These are phyloP conservation scores for Cabera pusaria DNA, from an alignment of 2,888 invertebrate species.

Conservation along the genomic window DNA sequence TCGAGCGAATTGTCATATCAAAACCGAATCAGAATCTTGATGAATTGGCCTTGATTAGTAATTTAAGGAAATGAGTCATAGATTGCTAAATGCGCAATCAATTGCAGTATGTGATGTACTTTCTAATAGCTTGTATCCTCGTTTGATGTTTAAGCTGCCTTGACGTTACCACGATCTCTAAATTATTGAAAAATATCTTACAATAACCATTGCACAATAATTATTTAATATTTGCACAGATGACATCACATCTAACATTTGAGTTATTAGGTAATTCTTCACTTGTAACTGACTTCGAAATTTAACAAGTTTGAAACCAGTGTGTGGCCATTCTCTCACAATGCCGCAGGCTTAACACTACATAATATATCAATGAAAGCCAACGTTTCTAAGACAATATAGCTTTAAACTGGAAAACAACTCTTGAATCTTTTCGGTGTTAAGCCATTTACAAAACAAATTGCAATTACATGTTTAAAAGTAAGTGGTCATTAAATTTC, in stretches of 20 bases:
- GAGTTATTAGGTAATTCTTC: conserved; percentile 38
- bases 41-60: conserved; percentile 43
- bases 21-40: conserved; percentile 38
- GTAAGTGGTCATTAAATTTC: no score
- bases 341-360: not conserved
- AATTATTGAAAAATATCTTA: conserved; percentile 20
- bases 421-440: no score
- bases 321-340: conserved; percentile 18
- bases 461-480: no score
- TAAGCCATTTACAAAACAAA: no score
- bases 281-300: conserved; percentile 34
- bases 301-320: conserved; percentile 23
- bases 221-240: conserved; percentile 40
- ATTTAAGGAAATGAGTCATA: conserved; percentile 49
- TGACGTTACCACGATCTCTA: conserved; percentile 10
- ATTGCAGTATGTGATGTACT: conserved; percentile 16
- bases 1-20: conserved; percentile 43
- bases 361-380: no score
- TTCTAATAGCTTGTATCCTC: conserved; percentile 24
- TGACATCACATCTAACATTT: conserved; percentile 42
- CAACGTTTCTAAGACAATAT: no score
- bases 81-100: conserved; percentile 18
- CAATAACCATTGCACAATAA: conserved; percentile 39
- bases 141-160: conserved; percentile 1
- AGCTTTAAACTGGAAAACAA: no score